Evolutionary conservation across 2,113 vertebrate genomes (phyloP).

Genomic region (Phycodurus eques): DNA sequence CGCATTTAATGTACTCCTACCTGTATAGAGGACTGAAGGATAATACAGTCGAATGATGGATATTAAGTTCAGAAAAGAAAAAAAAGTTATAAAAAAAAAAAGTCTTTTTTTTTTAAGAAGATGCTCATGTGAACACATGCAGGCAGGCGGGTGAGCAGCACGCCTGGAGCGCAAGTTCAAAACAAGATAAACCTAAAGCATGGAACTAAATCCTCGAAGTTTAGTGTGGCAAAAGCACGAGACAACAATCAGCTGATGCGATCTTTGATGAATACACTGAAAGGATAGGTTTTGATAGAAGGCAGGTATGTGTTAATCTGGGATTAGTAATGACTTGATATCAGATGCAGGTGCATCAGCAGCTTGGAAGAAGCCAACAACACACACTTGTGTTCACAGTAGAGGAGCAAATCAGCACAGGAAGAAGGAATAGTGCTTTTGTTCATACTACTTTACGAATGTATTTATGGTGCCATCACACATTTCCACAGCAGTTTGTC

Average conservation of each 20-base stretch:
- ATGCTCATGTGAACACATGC: too few species aligned
- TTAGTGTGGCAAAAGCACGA: background rate
- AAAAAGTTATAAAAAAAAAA: background rate
- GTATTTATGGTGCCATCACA: background rate
- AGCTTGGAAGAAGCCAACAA: background rate
- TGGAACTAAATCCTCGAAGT: background rate
- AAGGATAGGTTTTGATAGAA: background rate
- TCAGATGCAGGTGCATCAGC: background rate
- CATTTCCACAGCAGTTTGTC: background rate
- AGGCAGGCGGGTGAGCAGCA: background rate
- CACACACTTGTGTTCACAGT: background rate
- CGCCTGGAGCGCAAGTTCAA: background rate
- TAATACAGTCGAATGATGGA: background rate
- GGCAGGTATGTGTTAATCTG: constrained; percentile 6
- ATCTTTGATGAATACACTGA: background rate
- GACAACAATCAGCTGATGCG: constrained; percentile 5
- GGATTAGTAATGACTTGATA: constrained; percentile 7
- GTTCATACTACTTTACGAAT: background rate
- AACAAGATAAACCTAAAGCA: background rate
- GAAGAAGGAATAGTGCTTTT: background rate
- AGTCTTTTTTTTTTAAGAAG: background rate
- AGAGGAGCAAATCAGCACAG: background rate
- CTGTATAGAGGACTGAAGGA: background rate
- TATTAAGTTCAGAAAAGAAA: background rate
- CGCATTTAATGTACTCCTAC: background rate